Evolutionary conservation across 2,797 vertebrate species (phyloP).

Genomic region (Coilia nasus): DNA sequence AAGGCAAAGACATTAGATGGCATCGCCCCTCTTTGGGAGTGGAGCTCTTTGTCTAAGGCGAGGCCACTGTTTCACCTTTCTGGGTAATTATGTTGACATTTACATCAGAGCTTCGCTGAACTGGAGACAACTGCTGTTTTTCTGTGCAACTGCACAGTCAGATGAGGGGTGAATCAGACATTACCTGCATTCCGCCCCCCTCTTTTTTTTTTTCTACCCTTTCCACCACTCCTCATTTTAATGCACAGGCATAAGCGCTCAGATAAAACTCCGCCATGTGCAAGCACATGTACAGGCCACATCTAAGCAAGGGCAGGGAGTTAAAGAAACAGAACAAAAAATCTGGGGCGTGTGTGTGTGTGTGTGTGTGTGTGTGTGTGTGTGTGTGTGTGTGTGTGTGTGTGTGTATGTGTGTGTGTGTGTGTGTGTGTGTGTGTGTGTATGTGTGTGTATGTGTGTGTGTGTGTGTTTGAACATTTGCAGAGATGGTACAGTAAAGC

Average conservation of each 20-base stretch:
- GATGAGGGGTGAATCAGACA: slow-evolving; percentile 25
- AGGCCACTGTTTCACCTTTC: slow-evolving; percentile 49
- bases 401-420: not conserved
- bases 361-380: not conserved
- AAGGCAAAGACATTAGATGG: slow-evolving; percentile 39
- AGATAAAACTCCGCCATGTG: not conserved
- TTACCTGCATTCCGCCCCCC: slow-evolving; percentile 19
- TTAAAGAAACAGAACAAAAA: not conserved
- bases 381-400: not conserved
- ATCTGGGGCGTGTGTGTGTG: not conserved
- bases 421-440: not conserved
- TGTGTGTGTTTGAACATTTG: not conserved
- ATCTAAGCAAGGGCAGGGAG: not conserved
- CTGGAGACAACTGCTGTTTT: slow-evolving; percentile 38
- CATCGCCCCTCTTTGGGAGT: slow-evolving; percentile 26
- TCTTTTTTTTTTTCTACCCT: not conserved
- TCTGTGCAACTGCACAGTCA: slow-evolving; percentile 39
- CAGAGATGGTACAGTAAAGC: too few species aligned
- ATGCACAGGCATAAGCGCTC: not conserved
- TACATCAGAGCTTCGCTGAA: slow-evolving; percentile 48
- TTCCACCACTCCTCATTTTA: not conserved
- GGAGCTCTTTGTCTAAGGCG: slow-evolving; percentile 35
- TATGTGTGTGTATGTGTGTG: slow-evolving; percentile 14
- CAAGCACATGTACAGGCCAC: not conserved
- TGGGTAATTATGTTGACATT: slow-evolving; percentile 56